These are phyloP conservation scores for Agapostemon virescens DNA, from an alignment of 2,888 invertebrate species.

Conservation along the genomic window DNA sequence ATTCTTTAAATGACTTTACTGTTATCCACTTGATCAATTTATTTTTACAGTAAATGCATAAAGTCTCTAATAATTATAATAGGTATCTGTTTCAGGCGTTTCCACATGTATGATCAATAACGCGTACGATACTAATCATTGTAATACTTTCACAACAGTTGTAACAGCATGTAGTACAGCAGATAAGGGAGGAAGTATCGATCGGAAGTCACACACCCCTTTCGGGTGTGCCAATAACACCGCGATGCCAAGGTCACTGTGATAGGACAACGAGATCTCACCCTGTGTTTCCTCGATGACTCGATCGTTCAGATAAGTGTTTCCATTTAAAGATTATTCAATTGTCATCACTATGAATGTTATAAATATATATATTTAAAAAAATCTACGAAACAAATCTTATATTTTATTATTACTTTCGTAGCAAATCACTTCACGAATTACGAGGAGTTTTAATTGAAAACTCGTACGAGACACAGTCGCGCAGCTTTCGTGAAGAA, in stretches of 20 bases:
- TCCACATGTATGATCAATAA: no score
- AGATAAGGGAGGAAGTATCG: slow-evolving; percentile 27
- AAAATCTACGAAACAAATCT: neutral
- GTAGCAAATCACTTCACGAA: neutral
- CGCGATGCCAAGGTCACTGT: slow-evolving; percentile 38
- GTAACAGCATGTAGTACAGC: neutral
- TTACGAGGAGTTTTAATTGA: no score
- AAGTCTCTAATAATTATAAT: no score
- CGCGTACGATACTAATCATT: neutral
- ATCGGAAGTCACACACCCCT: slow-evolving; percentile 39
- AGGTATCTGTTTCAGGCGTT: no score
- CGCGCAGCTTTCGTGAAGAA: neutral
- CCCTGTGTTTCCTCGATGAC: slow-evolving; percentile 14
- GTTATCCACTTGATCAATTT: no score
- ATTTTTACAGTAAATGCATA: no score
- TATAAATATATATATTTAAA: no score
- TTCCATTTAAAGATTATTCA: neutral
- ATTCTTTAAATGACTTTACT: no score
- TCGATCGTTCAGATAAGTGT: neutral
- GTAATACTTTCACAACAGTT: neutral
- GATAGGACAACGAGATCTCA: slow-evolving; percentile 14
- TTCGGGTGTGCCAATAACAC: neutral
- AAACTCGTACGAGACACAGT: neutral
- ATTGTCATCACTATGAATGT: neutral
- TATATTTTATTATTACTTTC: neutral